Base-by-base conservation (phyloP, 2,888 invertebrate genomes). In the Hoplodrina blanda region DNA sequence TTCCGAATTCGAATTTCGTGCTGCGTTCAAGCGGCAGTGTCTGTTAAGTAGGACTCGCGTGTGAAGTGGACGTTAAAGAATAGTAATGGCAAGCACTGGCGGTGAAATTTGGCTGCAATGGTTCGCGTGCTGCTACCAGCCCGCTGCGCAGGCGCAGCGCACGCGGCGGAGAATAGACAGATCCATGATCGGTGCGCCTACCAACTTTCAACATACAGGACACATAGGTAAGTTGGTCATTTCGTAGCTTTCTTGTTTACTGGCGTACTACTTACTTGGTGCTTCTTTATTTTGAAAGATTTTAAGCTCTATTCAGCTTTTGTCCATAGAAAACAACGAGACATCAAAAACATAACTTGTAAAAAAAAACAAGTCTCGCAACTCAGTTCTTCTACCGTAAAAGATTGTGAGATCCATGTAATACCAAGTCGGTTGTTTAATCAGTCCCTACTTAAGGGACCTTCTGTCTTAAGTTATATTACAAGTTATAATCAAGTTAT, bases 101-200 rank as follows among this genome's bases (percentile, higher is more conserved):
- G 97, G 98, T 89, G 98, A 98, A 92, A 97, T 98, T 88, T 98
- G 98, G 98, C 97, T 98, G 85, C 98, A 98, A 90, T 98, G 98
- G 97, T 98, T 98, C 96, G 98, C 98, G 80, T 98, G 98, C 94
- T 98, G 98, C 95, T 97, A 98, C 90, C 98, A 98, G 90, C 98
- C 97, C 83, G 97, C 98, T 69, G 98, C 97, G 85, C 98, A 97
- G 84, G 97, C 97, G 84, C 97, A 97, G 90, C 96, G 97, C 85
- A 96, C 97, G 82, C 97, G 98, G 89, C 97, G 97, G 94, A 97
- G 98, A 94, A 98, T 98, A 96, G 98, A 98, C 95, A 97, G 99
- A 80, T 98, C 98, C 76, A 99, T 99, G 99, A 99, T 99, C 90
- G 98, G 99, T 49, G 97, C 97, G 83, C 99, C 99, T 17, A 99